Base-by-base conservation (phyloP, 92 coral and sea anemone genomes). In the Porites lobata region DNA sequence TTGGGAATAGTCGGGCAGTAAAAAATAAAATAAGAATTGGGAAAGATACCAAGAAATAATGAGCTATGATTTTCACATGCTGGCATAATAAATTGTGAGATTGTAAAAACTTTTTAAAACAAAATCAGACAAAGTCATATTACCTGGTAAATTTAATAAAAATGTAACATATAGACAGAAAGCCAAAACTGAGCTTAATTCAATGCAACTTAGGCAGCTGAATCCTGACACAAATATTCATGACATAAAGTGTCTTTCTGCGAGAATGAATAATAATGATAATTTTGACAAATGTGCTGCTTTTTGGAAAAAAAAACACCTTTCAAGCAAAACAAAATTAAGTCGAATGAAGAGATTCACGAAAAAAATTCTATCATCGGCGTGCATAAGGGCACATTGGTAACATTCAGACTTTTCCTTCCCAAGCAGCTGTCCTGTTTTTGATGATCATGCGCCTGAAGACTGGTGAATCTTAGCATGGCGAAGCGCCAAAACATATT, bases 401-500 rank as follows among this genome's bases (percentile, higher is more conserved):
- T 61, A 73, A 83, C 72, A 59, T 72, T 67, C 75, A 32, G 69
- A 83, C 70, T 84, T 84, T 58, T 74, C 87, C 72, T 51, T 50
- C 13, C 63, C 79, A 89, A 85, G 61, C 93, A 92, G 79, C 91
- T 88, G 91, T 50, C 82, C 1, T 50, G 24, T 1, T 18, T 8
- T 82, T 82, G 2, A 52, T 50, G 87, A 83, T 82, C 91, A 87
- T 87, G 91, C 91, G 88, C 87, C 63, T 20, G 65, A 26, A 75
- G 56, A 65, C 76, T 72, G 65, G 52, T 57, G 57, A 69, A 54
- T 57, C 69, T 71, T 71, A 69, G 84, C 47, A 88, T 92, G 95
- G 95, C 95, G 86, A 78, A 67, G 67, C 82, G 90, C 93, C 87
- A 92, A 87, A 83, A 79, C 94, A 86, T 38, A 50, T 86, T 78